These are phyloP conservation scores for Adelges cooleyi DNA, from an alignment of 1,140 invertebrate species.

Conservation along the genomic window DNA sequence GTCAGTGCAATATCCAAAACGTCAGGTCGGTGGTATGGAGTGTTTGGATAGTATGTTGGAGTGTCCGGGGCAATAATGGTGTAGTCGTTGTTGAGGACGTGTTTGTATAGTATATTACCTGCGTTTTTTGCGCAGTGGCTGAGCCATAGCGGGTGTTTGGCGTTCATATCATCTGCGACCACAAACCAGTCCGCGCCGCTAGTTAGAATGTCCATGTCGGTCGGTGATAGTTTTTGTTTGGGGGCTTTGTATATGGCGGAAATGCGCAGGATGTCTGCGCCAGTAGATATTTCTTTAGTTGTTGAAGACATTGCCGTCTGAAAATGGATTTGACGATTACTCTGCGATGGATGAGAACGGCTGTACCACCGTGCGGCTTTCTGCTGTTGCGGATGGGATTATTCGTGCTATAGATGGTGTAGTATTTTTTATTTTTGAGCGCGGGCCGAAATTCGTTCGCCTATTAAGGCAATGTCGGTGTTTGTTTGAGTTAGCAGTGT, in stretches of 20 bases:
- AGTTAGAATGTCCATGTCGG: not conserved
- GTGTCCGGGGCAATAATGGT: not conserved
- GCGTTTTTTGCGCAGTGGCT: not conserved
- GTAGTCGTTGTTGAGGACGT: not conserved
- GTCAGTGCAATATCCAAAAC: not conserved
- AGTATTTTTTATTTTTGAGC: not conserved
- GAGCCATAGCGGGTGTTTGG: not conserved
- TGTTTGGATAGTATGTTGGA: not conserved
- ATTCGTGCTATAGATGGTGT: not conserved
- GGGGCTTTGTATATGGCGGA: not conserved
- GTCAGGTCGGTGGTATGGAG: not conserved
- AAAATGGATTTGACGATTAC: not conserved
- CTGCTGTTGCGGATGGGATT: not conserved
- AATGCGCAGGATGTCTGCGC: not conserved
- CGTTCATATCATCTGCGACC: not conserved
- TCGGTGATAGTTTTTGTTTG: not conserved
- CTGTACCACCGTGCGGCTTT: not conserved
- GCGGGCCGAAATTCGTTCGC: not conserved
- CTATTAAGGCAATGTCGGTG: not conserved
- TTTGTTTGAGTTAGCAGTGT: not conserved
- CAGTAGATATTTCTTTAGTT: not conserved
- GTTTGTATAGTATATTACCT: not conserved
- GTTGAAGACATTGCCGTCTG: not conserved
- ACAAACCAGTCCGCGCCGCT: not conserved
- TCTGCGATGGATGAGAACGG: not conserved